Base-by-base conservation (phyloP, 2,888 invertebrate genomes). In the Scaptomyza caliginosa region DNA sequence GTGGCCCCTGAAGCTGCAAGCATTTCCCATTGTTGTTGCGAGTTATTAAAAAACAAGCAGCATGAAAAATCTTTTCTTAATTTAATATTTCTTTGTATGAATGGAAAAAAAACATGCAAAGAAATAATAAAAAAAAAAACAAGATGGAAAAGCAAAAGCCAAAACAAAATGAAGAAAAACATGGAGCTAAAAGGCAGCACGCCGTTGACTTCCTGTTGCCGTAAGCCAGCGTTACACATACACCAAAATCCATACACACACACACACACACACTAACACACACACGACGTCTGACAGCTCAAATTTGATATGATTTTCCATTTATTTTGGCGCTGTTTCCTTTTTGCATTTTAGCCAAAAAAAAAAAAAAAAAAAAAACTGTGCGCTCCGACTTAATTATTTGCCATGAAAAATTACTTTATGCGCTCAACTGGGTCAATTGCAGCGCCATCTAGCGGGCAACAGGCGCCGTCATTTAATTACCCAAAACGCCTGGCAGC, bases 41-140 rank as follows among this genome's bases (percentile, higher is more conserved):
- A 83, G 80, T 86, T 86, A 81, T 81, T 81, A 86, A 86, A 81
- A 80, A 86, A 85, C 72, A 85, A 69, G 83, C 69, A 73, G 65
- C 75, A 73, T 69, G 79, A 73, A 76, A 63, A 76, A 74, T 83
- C 74, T 76, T 79, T 79, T 76, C 83, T 73, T 83, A 86, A 81
- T 86, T 81, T 83, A 83, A 81, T 81, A 81, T 83, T 80, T 75
- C 80, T 67, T 80, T 78, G 72, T 66, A 73, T 64, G 51, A 62
- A 54, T 63, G 65, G 42, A 42, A 57, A 62, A 42, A 30, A 58
- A 52, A 56, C 3, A 19, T 21, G 10, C 3, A 5, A 16, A 30
- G 17, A 32, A 42, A 56, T 52, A 3, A 28, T 5, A 5, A 16
- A 30, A 19, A 32, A 42, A 56, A 56, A 3, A 28, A 30, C n/a